Percentiles rank a stretch among this genome's conserved stretches.
phyloP scores from a whole-genome alignment of 2,888 invertebrate species.

The Trichopoda pennipes region DNA sequence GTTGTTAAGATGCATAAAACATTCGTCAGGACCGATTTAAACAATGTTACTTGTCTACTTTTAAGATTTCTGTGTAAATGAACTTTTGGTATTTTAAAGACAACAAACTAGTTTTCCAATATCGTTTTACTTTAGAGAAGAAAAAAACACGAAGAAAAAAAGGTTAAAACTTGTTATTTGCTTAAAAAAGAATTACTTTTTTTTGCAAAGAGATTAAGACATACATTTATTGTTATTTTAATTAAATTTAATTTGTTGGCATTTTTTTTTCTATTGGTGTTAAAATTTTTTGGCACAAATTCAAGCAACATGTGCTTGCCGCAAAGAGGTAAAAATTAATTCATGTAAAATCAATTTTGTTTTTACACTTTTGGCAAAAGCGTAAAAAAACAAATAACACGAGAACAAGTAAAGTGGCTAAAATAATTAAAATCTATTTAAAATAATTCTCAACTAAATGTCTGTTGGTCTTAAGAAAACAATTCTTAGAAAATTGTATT shows the following conservation, averaged over 20 bases:
- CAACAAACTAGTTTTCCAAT: no score
- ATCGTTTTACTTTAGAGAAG: no score
- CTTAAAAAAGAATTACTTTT: no score
- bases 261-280: not conserved
- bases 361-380: constrained; percentile 1
- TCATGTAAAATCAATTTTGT: not conserved
- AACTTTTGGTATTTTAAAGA: no score
- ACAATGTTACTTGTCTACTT: no score
- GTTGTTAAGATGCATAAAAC: no score
- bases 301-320: constrained; percentile 56
- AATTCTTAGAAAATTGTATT: constrained; percentile 32
- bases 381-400: not conserved
- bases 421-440: constrained; percentile 8
- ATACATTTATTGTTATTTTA: not conserved
- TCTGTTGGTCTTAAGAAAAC: not conserved
- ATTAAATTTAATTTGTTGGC: not conserved
- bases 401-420: constrained; percentile 3
- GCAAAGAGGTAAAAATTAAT: constrained; percentile 12
- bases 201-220: not conserved
- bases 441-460: constrained; percentile 4
- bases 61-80: no score
- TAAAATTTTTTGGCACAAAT: constrained; percentile 30
- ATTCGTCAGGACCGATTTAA: no score
- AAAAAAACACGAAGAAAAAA: no score
- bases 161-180: no score